Evolutionary conservation across 2,113 vertebrate genomes (phyloP), one percentile per base, ranked within the genome.

Genomic region (Tinamus guttatus): DNA sequence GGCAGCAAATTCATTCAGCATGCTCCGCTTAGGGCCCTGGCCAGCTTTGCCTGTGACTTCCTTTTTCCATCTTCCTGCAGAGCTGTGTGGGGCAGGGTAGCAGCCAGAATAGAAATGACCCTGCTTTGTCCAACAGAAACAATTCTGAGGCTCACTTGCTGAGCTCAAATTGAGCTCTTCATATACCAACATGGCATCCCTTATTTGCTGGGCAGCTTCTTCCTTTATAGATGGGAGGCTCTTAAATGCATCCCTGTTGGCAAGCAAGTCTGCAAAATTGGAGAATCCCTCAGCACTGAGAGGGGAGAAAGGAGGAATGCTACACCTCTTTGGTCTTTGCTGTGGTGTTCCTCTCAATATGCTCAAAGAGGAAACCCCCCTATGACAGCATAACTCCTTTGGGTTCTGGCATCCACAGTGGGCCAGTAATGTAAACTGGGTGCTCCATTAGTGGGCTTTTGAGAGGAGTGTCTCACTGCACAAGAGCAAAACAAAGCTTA

Each of bases 61-160:
- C 51, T 59, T n/a, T 18, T 9, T 24, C 52, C n/a, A 4, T 9
- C 3, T 2, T 1, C 24, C 21, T 40, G 14, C 10, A 8, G 11
- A 34, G 28, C 18, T 13, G 68, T 25, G 13, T 7, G n/a, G 6
- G 6, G 10, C 2, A 21, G 62, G 24, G 60, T 21, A 40, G 11
- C 11, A 47, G 13, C 1, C 0, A 17, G 25, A 25, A 6, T 34
- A 18, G 40, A 13, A 11, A 16, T 1, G 5, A 3, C 12, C 12
- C 52, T 17, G 13, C 52, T 30, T 11, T 13, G 19, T 30, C 60
- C 54, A 4, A 10, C 59, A 65, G 60, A 47, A 3, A 7, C 49
- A 4, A 27, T 8, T 7, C 18, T 56, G 54, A 56, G 54, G 28
- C 65, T 51, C 3, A 2, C 19, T 32, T 30, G 1, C 38, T 2